Evolutionary conservation across 2,797 vertebrate species (phyloP), one percentile per base, ranked within the genome.

Genomic region (Crocodylus rhombifer): DNA sequence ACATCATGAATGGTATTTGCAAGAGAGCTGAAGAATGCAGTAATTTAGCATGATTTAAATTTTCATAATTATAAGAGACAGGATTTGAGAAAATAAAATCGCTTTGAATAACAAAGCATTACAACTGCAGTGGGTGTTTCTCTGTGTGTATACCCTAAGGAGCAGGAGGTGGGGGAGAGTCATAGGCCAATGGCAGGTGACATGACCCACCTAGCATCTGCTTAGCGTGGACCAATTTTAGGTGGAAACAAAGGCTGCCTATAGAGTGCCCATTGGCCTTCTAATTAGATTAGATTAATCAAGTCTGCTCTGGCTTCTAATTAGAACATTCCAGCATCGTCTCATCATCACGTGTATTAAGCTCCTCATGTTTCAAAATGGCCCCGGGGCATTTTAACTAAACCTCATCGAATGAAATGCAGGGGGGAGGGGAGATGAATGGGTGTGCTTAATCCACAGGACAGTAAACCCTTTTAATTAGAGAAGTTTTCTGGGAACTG

Each of bases 61-160:
- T 77, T 73, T 58, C 71, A 74, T 74, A 85, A 85, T 42, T 64
- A 64, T 75, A 67, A 86, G n/a, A 26, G 63, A 63, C 63, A 62
- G 28, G 42, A 69, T 36, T 55, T n/a, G 75, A 90, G 67, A 77
- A 77, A 28, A n/a, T 56, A 64, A 77, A 63, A 61, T 36, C 10
- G 23, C 23, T 82, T 10, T 60, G 69, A 89, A 61, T 6, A 55
- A 80, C 58, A 81, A 60, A 20, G 33, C 4, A 3, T 28, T 14
- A 15, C 17, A 10, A 9, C 26, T 61, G 62, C 67, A 33, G 13
- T 14, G 30, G 55, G 12, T 26, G 74, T 78, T 51, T 79, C 71
- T 18, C 11, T 21, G 51, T 2, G 5, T 17, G 16, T 2, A 42
- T 30, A 30, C 14, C 64, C 16, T 77, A 73, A 14, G 42, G 2